phyloP scores from a whole-genome alignment of 2,113 vertebrate species.

The Apodemus speciosus region DNA sequence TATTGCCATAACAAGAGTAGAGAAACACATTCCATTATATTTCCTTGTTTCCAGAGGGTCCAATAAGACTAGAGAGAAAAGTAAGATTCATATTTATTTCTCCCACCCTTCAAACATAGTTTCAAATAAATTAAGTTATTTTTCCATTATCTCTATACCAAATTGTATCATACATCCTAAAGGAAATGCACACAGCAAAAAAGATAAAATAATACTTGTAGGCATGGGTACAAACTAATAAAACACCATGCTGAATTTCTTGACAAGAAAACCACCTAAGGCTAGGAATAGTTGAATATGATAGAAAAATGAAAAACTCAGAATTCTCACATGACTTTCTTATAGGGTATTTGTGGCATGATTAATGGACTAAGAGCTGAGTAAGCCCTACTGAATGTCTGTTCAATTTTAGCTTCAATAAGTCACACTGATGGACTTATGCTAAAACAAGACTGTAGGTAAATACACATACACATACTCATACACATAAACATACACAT shows the following conservation, averaged over 20 bases:
- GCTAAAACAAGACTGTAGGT: background rate
- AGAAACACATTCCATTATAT: slow-evolving; percentile 44
- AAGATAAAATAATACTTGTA: slow-evolving; percentile 68
- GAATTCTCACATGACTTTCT: background rate
- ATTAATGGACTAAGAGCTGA: slow-evolving; percentile 41
- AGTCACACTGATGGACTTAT: background rate
- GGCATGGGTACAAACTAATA: slow-evolving; percentile 62
- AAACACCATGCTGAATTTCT: slow-evolving; percentile 51
- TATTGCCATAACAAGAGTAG: background rate
- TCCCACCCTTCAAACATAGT: slow-evolving; percentile 53
- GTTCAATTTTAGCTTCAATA: background rate
- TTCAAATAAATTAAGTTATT: slow-evolving; percentile 70
- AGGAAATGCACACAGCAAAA: slow-evolving; percentile 45
- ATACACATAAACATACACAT: background rate
- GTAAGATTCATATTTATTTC: slow-evolving; percentile 66
- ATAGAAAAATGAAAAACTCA: slow-evolving; percentile 57
- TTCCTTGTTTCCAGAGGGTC: slow-evolving; percentile 48
- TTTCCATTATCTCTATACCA: slow-evolving; percentile 38
- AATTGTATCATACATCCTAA: slow-evolving; percentile 58
- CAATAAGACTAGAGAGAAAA: background rate
- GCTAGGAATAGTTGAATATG: slow-evolving; percentile 51
- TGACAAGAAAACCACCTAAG: slow-evolving; percentile 51
- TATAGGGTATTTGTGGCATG: slow-evolving; percentile 26
- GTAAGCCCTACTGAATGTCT: background rate
- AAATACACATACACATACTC: background rate